Evolutionary conservation across 53 echinoderm and acorn worm genomes (phyloP).

Genomic region (Mesocentrotus franciscanus): DNA sequence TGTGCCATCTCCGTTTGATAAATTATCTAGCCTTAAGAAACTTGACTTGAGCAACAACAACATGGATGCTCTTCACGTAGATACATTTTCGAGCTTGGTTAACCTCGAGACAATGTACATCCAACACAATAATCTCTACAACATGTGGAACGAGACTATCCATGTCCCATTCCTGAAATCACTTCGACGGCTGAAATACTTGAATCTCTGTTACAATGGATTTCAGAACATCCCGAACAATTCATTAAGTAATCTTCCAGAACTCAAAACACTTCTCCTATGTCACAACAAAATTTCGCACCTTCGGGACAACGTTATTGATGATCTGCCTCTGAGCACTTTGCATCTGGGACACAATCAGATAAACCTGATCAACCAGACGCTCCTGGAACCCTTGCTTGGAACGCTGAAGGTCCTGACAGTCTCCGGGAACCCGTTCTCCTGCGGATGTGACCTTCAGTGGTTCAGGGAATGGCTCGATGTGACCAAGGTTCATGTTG

Average conservation of each 20-base stretch:
- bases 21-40: slow-evolving; percentile 60
- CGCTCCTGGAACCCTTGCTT: slow-evolving; percentile 76
- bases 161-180: slow-evolving; percentile 72
- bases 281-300: slow-evolving; percentile 76
- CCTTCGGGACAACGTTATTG: slow-evolving; percentile 72
- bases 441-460: slow-evolving; percentile 85
- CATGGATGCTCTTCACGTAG: slow-evolving; percentile 70
- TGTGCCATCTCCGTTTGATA: slow-evolving; percentile 79
- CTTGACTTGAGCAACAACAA: slow-evolving; percentile 96
- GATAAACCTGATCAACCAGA: slow-evolving; percentile 82
- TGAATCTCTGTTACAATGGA: slow-evolving; percentile 89
- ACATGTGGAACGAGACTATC: slow-evolving; percentile 72
- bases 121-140: slow-evolving; percentile 87
- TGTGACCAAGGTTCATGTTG: slow-evolving; percentile 66
- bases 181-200: slow-evolving; percentile 67
- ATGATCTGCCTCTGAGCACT: slow-evolving; percentile 64
- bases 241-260: slow-evolving; percentile 63
- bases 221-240: slow-evolving; percentile 76
- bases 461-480: slow-evolving; percentile 96
- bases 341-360: slow-evolving; percentile 81
- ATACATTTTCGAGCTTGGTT: slow-evolving; percentile 71
- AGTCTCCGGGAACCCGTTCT: slow-evolving; percentile 81
- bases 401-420: slow-evolving; percentile 68
- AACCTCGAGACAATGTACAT: slow-evolving; percentile 81
- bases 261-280: slow-evolving; percentile 72